Base-by-base conservation (phyloP, 2,888 invertebrate species). In the Odontocolon sp. region DNA sequence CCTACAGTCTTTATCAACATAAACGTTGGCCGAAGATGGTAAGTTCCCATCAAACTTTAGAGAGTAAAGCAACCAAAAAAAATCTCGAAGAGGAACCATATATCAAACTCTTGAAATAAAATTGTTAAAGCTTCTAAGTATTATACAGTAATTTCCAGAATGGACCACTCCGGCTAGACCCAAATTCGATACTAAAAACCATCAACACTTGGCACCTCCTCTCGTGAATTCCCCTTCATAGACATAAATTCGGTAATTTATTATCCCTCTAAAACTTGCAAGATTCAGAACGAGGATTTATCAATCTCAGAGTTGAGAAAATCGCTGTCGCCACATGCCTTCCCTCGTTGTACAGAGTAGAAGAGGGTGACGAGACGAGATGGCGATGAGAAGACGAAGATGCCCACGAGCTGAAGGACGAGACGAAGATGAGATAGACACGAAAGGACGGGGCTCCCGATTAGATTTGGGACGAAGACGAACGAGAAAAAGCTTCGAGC, bases 401-500 rank as follows among this genome's bases (percentile, higher is more conserved):
- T 14, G 36, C 8, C 23, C 31, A 23, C n/a, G 56, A 23, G n/a
- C 45, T 2, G 67, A 50, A 50, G 56, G 38, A 31, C 59, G 50
- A 33, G 50, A 73, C 52, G 70, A 50, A 11, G 26, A 50, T 50
- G 50, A 50, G 50, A 50, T 38, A 36, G 64, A 23, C 36, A n/a
- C 23, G 36, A 36, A 47, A 50, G 50, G 47, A 5, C 14, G 63
- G 14, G 33, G 23, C 33, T n/a, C 50, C 50, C 77, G 78, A 80
- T 80, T 78, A 79, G 74, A 72, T 79, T 78, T 63, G 61, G 47
- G 71, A 67, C 61, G 76, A 71, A 63, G 70, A 56, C 61, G 61
- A 61, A 67, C 56, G 61, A 71, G 66, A 66, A 75, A 76, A 71
- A 61, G 59, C 70, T 76, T 18, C 47, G 45, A 28, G 59, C 59